A percentile compares a stretch with the other conserved stretches of the same genome.
Evolutionary conservation across 2,113 vertebrate species (phyloP).

Genomic region (Tragelaphus strepsiceros): DNA sequence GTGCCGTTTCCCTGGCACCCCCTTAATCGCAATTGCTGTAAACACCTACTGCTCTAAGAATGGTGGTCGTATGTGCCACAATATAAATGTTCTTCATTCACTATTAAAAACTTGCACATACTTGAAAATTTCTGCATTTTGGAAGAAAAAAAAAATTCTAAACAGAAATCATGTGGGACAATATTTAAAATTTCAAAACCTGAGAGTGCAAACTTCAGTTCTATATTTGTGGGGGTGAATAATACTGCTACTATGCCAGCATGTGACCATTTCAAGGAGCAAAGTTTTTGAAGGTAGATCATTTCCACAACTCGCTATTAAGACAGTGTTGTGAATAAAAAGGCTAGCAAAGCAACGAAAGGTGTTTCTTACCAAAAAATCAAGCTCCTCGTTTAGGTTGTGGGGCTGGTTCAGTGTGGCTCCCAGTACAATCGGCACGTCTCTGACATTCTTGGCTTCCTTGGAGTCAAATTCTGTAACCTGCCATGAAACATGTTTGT

Average conservation of each 20-base stretch:
- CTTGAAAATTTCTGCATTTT: not conserved
- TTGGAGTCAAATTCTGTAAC: not conserved
- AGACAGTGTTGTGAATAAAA: not conserved
- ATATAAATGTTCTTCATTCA: not conserved
- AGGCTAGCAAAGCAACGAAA: not conserved
- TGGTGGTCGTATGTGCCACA: not conserved
- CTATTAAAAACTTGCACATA: not conserved
- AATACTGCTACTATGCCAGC: not conserved
- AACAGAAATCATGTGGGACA: not conserved
- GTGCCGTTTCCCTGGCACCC: not conserved
- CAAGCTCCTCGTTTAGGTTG: constrained; percentile 49
- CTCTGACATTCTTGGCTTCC: constrained; percentile 20
- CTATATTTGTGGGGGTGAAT: not conserved
- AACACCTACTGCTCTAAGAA: not conserved
- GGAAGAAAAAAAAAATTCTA: not conserved
- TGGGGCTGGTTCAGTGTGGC: constrained; percentile 50
- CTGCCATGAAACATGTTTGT: constrained; percentile 33
- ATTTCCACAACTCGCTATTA: not conserved
- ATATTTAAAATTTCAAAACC: not conserved
- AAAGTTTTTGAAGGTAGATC: not conserved
- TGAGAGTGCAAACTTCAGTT: not conserved
- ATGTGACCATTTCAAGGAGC: not conserved
- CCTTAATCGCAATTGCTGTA: not conserved
- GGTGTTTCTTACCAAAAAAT: constrained; percentile 53
- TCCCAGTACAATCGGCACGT: constrained; percentile 26